Percentiles rank a stretch among this genome's conserved stretches.
These are phyloP conservation scores for Tympanoctomys barrerae DNA, from an alignment of 2,797 vertebrate species.

Conservation along the genomic window DNA sequence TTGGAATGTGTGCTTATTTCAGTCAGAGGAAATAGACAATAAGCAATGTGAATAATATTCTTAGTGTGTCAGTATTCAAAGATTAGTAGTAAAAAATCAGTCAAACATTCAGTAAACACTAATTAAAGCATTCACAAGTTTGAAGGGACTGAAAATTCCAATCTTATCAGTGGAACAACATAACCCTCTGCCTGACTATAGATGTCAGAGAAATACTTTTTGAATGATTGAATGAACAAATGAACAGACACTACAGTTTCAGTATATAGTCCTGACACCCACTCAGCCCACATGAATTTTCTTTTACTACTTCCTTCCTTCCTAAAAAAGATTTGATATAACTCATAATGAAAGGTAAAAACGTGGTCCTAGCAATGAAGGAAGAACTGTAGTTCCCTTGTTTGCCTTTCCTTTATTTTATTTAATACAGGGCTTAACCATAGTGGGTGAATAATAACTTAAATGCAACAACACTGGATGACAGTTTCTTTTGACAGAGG, in stretches of 20 bases:
- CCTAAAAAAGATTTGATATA: not conserved
- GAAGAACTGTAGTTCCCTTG: not conserved
- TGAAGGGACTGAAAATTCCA: not conserved
- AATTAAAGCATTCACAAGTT: not conserved
- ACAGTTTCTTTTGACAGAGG: not conserved
- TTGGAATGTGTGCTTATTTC: not conserved
- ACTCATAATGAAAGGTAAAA: not conserved
- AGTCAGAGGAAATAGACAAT: not conserved
- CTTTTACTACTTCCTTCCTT: not conserved
- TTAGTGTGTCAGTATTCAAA: not conserved
- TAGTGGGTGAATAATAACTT: conserved; percentile 19
- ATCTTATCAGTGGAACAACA: not conserved
- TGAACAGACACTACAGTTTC: not conserved
- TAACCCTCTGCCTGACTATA: not conserved
- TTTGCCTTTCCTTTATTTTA: not conserved
- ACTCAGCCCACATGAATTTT: conserved; percentile 5
- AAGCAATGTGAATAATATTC: not conserved
- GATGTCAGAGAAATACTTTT: not conserved
- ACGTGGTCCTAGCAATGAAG: not conserved
- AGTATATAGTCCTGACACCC: not conserved
- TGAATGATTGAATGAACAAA: not conserved
- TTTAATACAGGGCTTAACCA: not conserved
- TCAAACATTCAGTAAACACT: conserved; percentile 50
- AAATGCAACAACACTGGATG: conserved; percentile 28
- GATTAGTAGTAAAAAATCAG: not conserved